These are phyloP conservation scores for Diplodus sargus DNA, from an alignment of 2,797 vertebrate species.

Conservation along the genomic window DNA sequence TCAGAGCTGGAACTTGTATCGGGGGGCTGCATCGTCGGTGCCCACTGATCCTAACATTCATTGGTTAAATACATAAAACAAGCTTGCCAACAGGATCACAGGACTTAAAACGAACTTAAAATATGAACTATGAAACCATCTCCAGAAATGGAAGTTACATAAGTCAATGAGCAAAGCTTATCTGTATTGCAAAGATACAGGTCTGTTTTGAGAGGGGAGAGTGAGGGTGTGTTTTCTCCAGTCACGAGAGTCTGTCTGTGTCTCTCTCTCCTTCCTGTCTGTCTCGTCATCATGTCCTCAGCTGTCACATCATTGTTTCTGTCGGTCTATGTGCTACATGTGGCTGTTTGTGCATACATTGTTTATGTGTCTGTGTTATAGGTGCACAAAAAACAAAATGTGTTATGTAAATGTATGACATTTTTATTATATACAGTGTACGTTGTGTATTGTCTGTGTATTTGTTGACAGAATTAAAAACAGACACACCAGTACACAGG, in stretches of 20 bases:
- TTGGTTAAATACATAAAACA: too few species aligned
- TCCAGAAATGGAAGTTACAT: background rate
- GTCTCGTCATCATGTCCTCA: slow-evolving; percentile 68
- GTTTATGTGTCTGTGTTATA: slow-evolving; percentile 5
- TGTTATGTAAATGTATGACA: slow-evolving; percentile 14
- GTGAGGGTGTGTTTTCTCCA: slow-evolving; percentile 60
- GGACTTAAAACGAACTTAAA: too few species aligned
- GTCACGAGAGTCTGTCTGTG: slow-evolving; percentile 60
- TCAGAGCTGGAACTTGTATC: too few species aligned
- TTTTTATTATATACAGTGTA: background rate
- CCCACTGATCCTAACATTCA: too few species aligned
- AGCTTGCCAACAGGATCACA: too few species aligned
- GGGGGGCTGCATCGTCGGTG: too few species aligned
- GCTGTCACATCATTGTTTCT: slow-evolving; percentile 40
- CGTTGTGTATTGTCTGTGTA: background rate
- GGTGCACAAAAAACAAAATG: background rate
- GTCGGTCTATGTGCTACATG: background rate
- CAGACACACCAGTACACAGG: background rate
- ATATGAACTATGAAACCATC: too few species aligned
- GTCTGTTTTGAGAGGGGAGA: slow-evolving; percentile 17
- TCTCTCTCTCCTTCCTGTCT: slow-evolving; percentile 71
- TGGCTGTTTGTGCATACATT: slow-evolving; percentile 23
- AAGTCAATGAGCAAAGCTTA: slow-evolving; percentile 13
- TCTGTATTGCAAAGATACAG: slow-evolving; percentile 2
- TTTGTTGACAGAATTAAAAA: background rate